These are phyloP conservation scores for Drosophila siamana DNA, from an alignment of 2,888 invertebrate genomes.

Conservation along the genomic window DNA sequence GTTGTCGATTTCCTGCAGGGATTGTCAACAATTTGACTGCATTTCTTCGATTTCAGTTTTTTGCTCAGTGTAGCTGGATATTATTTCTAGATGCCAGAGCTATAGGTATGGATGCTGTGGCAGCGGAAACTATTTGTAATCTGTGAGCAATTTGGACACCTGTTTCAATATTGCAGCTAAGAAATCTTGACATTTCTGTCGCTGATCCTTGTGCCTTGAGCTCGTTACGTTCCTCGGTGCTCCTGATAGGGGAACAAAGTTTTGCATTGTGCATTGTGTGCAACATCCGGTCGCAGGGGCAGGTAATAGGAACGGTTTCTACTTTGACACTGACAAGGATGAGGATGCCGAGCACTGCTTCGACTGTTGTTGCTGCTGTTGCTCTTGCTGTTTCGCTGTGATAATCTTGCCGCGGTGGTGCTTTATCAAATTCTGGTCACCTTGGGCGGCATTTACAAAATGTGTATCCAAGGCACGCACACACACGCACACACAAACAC, in stretches of 20 bases:
- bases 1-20: background rate
- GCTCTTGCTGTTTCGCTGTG: constrained; percentile 37
- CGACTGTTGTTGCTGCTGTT: background rate
- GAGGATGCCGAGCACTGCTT: constrained; percentile 12
- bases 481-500: constrained; percentile 39
- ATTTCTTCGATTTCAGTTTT: background rate
- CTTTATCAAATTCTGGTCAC: constrained; percentile 76
- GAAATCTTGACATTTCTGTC: constrained; percentile 59
- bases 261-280: constrained; percentile 52
- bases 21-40: background rate
- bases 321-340: constrained; percentile 50
- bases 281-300: constrained; percentile 58
- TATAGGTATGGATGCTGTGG: constrained; percentile 1
- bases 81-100: background rate
- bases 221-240: too few relatives aligned
- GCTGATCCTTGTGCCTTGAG: constrained; percentile 58
- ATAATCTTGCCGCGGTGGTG: constrained; percentile 74
- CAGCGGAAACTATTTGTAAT: constrained; percentile 63
- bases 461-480: constrained; percentile 65
- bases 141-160: constrained; percentile 71
- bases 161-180: constrained; percentile 74
- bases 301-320: constrained; percentile 40
- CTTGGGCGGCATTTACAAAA: constrained; percentile 76
- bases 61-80: constrained; percentile 8
- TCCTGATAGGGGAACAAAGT: constrained; percentile 29